Evolutionary conservation across 2,797 vertebrate genomes (phyloP).

Genomic region (Paguma larvata): DNA sequence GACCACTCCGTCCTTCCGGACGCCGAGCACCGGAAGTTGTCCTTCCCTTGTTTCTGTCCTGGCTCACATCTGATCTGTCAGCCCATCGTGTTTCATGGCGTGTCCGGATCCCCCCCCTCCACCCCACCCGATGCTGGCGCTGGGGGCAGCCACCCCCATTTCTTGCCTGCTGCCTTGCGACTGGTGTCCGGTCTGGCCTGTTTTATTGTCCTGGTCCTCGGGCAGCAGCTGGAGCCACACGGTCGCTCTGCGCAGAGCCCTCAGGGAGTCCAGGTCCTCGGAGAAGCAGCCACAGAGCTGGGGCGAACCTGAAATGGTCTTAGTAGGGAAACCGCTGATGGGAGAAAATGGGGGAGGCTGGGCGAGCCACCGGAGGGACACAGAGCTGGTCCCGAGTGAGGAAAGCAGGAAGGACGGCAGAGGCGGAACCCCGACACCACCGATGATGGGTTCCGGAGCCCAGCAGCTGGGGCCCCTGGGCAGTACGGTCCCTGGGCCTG

Average conservation of each 20-base stretch:
- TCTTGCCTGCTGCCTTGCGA: background rate
- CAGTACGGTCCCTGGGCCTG: background rate
- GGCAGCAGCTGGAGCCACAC: background rate
- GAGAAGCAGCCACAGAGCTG: background rate
- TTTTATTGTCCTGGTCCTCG: background rate
- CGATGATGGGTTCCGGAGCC: background rate
- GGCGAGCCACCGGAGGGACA: background rate
- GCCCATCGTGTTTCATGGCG: background rate
- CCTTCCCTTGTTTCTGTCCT: background rate
- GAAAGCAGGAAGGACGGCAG: background rate
- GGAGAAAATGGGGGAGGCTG: background rate
- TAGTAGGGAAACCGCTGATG: background rate
- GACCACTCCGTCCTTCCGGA: accelerated
- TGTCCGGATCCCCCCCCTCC: too few relatives aligned
- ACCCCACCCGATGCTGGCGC: background rate
- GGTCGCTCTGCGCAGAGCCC: background rate
- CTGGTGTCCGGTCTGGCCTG: background rate
- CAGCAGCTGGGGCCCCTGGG: background rate
- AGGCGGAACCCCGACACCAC: too few relatives aligned
- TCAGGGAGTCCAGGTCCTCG: background rate
- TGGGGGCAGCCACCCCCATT: background rate
- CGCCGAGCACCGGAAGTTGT: background rate
- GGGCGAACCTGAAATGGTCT: background rate
- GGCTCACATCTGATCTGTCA: background rate
- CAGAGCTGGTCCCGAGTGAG: background rate